A percentile compares a stretch with the other conserved stretches of the same genome.
Conservation (phyloP, 1,140 invertebrate species). For the Hetaerina americana region DNA sequence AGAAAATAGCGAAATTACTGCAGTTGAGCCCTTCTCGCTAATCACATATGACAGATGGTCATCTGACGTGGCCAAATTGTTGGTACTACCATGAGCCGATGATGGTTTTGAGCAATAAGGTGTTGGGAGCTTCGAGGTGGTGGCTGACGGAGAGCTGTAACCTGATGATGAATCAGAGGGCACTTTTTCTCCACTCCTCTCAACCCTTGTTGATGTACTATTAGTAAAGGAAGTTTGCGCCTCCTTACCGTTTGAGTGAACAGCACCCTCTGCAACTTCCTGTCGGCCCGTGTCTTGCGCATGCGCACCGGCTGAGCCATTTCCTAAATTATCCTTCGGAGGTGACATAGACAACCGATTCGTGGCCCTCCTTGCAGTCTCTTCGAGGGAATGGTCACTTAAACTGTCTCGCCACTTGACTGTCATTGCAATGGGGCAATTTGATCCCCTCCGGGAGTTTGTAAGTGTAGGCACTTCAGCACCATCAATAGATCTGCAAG, state of each 20-base stretch:
- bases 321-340: neutral
- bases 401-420: slow-evolving; percentile 9
- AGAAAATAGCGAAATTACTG: slow-evolving; percentile 26
- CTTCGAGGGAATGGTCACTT: neutral
- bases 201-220: slow-evolving; percentile 20
- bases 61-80: slow-evolving; percentile 18
- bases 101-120: slow-evolving; percentile 11
- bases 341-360: neutral
- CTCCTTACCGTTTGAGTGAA: slow-evolving; percentile 2
- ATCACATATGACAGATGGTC: slow-evolving; percentile 25
- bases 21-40: slow-evolving; percentile 25
- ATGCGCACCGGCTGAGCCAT: neutral
- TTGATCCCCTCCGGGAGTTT: neutral
- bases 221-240: neutral
- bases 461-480: slow-evolving; percentile 12
- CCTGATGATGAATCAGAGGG: slow-evolving; percentile 26
- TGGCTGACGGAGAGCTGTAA: slow-evolving; percentile 26
- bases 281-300: neutral
- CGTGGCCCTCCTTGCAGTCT: neutral
- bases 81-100: slow-evolving; percentile 25
- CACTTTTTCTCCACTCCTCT: slow-evolving; percentile 14
- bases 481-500: slow-evolving; percentile 14
- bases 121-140: slow-evolving; percentile 6
- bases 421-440: neutral
- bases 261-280: neutral